Conservation (phyloP, 2,797 vertebrate genomes). For the Tragelaphus eurycerus region DNA sequence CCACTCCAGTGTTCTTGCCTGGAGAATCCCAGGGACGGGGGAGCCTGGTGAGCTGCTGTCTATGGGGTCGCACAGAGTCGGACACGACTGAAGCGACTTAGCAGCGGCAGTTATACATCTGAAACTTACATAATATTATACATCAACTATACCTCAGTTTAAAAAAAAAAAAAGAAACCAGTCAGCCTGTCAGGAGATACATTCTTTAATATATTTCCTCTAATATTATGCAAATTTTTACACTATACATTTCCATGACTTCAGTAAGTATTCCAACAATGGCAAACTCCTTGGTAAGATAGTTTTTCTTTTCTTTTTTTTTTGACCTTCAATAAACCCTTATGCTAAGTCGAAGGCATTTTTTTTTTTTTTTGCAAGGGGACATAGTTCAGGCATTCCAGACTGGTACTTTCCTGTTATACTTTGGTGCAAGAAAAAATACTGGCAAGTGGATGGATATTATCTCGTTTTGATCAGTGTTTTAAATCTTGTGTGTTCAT, state of each 20-base stretch:
- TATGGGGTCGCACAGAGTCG: no score
- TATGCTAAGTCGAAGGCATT: neutral
- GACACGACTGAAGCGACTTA: no score
- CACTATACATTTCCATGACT: neutral
- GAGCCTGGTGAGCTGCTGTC: no score
- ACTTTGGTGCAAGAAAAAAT: neutral
- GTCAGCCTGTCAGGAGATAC: neutral
- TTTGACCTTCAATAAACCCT: neutral
- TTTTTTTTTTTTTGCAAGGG: neutral
- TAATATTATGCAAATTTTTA: neutral
- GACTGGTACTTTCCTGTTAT: neutral
- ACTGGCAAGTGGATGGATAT: neutral
- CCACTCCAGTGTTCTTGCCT: no score
- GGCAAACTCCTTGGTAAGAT: neutral
- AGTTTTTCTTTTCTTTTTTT: neutral
- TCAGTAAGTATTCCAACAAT: neutral
- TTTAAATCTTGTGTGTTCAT: neutral
- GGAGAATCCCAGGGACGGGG: no score
- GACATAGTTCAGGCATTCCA: neutral
- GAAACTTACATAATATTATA: neutral
- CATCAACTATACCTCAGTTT: neutral
- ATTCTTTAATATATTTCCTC: neutral
- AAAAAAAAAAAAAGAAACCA: neutral
- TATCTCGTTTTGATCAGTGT: slow-evolving; percentile 4
- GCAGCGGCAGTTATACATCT: neutral